phyloP scores from a whole-genome alignment of 2,888 invertebrate genomes.

The Dichetophora obliterata region DNA sequence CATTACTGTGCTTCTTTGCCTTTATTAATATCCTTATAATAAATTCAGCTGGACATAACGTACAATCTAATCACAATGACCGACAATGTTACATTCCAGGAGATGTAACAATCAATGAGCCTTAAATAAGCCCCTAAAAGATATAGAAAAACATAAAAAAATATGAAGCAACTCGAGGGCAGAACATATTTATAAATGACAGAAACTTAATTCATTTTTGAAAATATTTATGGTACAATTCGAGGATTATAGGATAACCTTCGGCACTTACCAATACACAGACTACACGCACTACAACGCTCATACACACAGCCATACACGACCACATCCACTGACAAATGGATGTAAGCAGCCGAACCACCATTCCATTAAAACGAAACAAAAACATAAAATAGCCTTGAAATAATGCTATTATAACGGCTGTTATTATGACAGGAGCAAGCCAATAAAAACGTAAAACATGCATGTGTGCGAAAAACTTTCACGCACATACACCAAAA shows the following conservation, averaged over 20 bases:
- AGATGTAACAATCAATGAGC: not conserved
- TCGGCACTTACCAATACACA: not conserved
- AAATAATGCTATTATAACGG: conserved; percentile 34
- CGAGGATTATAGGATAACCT: conserved; percentile 2
- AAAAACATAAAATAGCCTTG: conserved; percentile 8
- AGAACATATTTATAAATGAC: conserved; percentile 44
- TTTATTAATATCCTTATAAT: no score
- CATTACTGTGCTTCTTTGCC: no score
- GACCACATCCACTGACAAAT: not conserved
- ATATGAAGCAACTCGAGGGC: not conserved
- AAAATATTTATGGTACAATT: conserved; percentile 22
- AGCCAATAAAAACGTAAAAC: conserved; percentile 19
- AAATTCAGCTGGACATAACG: no score
- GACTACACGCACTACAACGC: not conserved
- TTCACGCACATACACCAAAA: not conserved
- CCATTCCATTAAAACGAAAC: not conserved
- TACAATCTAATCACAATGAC: no score
- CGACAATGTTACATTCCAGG: not conserved
- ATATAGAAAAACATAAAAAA: not conserved
- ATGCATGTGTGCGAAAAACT: not conserved
- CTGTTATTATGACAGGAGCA: conserved; percentile 12
- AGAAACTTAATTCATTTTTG: conserved; percentile 33
- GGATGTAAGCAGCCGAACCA: not conserved
- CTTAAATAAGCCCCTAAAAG: not conserved
- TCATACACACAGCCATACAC: not conserved